Evolutionary conservation across 2,888 invertebrate species (phyloP), one percentile per base, ranked within the genome.

Genomic region (Cremastobaeus sp.): DNA sequence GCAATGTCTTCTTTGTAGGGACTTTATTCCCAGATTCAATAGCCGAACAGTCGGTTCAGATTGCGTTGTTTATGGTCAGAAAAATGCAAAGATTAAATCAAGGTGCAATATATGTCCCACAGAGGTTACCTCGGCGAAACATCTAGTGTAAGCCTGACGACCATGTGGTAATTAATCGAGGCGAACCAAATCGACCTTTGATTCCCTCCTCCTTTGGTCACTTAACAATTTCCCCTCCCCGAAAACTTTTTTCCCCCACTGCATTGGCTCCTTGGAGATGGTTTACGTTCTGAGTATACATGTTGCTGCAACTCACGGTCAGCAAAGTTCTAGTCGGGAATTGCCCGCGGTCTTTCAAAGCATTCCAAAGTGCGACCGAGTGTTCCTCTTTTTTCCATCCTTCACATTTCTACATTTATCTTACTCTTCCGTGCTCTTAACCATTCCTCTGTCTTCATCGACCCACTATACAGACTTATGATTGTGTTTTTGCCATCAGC

Each of bases 161-260:
- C 86, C 86, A 86, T 87, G 86, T 85, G 86, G 85, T 86, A 87
- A 87, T 87, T 87, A 86, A 87, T 86, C 84, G 86, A 85, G 83
- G 83, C 82, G 83, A 83, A 81, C 77, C 79, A 77, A 79, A 73
- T 64, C 77, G 80, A 78, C 82, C 83, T 80, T 79, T 80, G 80
- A 69, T 69, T 73, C 76, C 65, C 50, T 57, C 47, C 45, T 25
- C 57, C 37, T 48, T 34, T 52, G 34, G 39, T 45, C 62, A 41
- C 32, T 25, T 62, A 35, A 43, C 47, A 18, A 32, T 65, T 64
- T 21, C 69, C 52, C 59, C 48, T 45, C 47, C 52, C 41, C 35
- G 30, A 47, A 39, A 52, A 54, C 69, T 60, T 66, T 64, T 74
- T 55, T 60, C 54, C 73, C 73, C 71, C 66, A 35, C 32, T 32